Evolutionary conservation across 2,113 vertebrate species (phyloP), one percentile per base, ranked within the genome.

Genomic region (Indri indri): DNA sequence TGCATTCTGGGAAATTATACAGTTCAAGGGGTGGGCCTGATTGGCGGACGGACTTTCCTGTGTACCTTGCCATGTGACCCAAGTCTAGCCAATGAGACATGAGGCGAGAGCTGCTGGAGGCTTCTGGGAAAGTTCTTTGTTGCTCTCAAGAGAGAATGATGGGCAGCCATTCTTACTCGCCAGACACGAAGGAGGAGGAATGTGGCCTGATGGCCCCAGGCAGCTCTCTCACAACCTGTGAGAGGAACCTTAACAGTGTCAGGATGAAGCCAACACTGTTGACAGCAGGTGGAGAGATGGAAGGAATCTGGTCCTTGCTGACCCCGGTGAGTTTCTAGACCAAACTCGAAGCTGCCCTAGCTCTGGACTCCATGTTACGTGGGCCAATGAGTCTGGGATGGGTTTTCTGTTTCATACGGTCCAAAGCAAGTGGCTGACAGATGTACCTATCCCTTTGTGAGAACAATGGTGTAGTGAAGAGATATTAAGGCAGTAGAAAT

Each of bases 71-170:
- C 82, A 59, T 34, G 17, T 50, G 91, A 95, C n/a, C 57, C 77
- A 47, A 2, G 89, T 63, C 71, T 32, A 85, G 79, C 59, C 73
- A 74, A 37, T 74, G 50, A 80, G 23, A 71, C 23, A 18, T 32
- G 45, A 84, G 47, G 34, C 8, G 25, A 96, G 40, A 73, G n/a
- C 66, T 61, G 34, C 34, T 94, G 23, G 61, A 70, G n/a, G 42
- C 66, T 97, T 85, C 73, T 66, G 66, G 94, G 80, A 66, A 94
- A 77, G 79, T 17, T 94, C 85, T 79, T 30, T 86, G 45, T 61
- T 86, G 18, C 65, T 88, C n/a, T 79, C 50, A 40, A n/a, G 34
- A 80, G 47, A 37, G 57, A 61, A n/a, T 52, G 22, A 65, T 11
- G 47, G 47, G n/a, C 4, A 22, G n/a, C 27, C 30, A 40, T 76